Conservation (phyloP, 1,140 invertebrate species). For the Saccostrea echinata region DNA sequence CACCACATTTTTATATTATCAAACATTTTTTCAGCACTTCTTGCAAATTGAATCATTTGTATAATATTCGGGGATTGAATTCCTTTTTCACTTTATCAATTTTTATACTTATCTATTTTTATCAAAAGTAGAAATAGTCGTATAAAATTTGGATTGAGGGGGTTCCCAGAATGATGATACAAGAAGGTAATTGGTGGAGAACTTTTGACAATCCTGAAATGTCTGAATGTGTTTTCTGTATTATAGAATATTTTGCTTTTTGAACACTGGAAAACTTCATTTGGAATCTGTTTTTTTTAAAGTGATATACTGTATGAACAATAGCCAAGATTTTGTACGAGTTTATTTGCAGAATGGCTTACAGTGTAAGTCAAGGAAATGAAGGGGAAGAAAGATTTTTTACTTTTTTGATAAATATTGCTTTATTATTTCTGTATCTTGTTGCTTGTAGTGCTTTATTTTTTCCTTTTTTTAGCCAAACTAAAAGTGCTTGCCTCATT, state of each 20-base stretch:
- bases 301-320: neutral
- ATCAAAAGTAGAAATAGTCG: too few species aligned
- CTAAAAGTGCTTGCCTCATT: neutral
- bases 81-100: too few species aligned
- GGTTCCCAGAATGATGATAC: too few species aligned
- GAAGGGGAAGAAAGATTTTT: neutral
- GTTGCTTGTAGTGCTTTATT: constrained; percentile 3
- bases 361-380: neutral
- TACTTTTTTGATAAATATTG: constrained; percentile 16
- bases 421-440: neutral
- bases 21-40: too few species aligned
- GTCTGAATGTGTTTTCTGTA: neutral
- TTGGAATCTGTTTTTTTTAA: neutral
- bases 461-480: neutral
- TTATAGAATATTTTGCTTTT: neutral
- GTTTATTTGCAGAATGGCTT: neutral
- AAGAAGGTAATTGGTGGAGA: too few species aligned
- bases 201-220: too few species aligned
- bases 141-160: too few species aligned
- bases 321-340: neutral
- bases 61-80: too few species aligned
- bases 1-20: too few species aligned
- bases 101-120: too few species aligned
- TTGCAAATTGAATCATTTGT: too few species aligned
- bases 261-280: neutral